These are phyloP conservation scores for Brienomyrus longianalis DNA, from an alignment of 2,113 vertebrate species.

Conservation along the genomic window DNA sequence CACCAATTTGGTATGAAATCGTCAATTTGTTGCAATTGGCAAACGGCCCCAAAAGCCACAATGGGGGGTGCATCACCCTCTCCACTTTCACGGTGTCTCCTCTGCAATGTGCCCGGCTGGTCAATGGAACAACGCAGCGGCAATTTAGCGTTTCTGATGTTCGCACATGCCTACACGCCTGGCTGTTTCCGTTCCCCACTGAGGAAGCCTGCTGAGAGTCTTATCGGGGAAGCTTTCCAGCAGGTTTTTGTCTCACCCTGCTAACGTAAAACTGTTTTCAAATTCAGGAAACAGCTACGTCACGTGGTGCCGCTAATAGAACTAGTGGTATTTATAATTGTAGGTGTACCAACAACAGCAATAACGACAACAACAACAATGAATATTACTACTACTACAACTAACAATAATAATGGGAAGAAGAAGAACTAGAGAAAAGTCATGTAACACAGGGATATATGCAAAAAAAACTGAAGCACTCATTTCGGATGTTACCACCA, in stretches of 20 bases:
- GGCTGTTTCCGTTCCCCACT: background rate
- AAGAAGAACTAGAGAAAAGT: background rate
- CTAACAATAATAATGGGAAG: background rate
- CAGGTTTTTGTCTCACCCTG: background rate
- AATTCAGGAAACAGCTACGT: background rate
- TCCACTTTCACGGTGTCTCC: constrained; percentile 65
- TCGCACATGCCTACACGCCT: background rate
- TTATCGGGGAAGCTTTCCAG: background rate
- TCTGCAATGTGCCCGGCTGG: background rate
- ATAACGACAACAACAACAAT: background rate
- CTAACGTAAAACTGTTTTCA: background rate
- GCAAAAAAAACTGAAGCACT: background rate
- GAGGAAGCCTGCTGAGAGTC: background rate
- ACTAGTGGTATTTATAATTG: background rate
- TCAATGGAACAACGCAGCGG: background rate
- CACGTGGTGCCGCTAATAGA: background rate
- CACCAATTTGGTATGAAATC: constrained; percentile 65
- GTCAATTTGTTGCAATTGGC: constrained; percentile 62
- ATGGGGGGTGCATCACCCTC: constrained; percentile 63
- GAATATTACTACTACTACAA: too few relatives aligned
- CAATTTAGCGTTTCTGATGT: background rate
- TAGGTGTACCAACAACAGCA: background rate
- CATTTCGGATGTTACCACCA: background rate
- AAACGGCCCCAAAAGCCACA: constrained; percentile 53
- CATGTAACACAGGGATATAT: background rate